Evolutionary conservation across 2,797 vertebrate genomes (phyloP).

Genomic region (Poeciliopsis presidionis): DNA sequence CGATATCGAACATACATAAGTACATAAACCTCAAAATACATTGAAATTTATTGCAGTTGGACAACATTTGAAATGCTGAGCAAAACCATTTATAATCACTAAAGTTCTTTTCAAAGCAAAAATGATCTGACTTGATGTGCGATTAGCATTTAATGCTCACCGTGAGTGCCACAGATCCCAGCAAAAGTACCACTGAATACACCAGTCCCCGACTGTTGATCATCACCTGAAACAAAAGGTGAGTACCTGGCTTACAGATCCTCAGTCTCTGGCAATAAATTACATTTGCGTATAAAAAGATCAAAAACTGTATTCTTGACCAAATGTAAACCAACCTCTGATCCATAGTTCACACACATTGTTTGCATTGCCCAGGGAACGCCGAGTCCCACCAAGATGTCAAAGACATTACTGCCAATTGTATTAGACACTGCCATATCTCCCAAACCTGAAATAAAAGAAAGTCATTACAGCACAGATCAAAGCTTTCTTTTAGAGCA

Average conservation of each 20-base stretch:
- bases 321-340: conserved; percentile 76
- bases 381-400: conserved; percentile 95
- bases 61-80: not conserved
- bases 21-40: not conserved
- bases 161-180: conserved; percentile 94
- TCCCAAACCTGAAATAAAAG: conserved; percentile 84
- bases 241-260: not conserved
- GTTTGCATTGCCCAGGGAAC: conserved; percentile 95
- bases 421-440: conserved; percentile 99
- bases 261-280: not conserved
- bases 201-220: conserved; percentile 95
- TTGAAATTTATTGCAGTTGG: not conserved
- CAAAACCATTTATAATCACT: not conserved
- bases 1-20: no score
- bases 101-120: not conserved
- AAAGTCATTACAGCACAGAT: not conserved
- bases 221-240: conserved; percentile 82
- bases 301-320: not conserved
- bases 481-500: not conserved
- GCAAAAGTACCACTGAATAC: conserved; percentile 92
- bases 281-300: not conserved
- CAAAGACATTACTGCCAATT: conserved; percentile 97
- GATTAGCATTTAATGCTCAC: conserved; percentile 77
- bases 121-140: not conserved
- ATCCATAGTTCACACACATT: conserved; percentile 89